Evolutionary conservation across 2,888 invertebrate species (phyloP).

Genomic region (Itoplectis maculator): DNA sequence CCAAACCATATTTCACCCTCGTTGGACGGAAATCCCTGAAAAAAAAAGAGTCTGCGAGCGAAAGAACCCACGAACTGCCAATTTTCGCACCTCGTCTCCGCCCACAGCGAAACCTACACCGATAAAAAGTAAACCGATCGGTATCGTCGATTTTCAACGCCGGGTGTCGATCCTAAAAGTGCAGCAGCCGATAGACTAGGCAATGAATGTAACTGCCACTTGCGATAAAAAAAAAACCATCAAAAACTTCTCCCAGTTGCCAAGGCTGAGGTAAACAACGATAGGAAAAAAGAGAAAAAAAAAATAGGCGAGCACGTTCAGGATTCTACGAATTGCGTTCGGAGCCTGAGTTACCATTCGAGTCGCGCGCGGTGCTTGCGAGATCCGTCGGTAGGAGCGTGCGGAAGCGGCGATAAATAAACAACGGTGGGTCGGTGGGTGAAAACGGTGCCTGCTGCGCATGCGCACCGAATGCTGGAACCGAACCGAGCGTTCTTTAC

Average conservation of each 20-base stretch:
- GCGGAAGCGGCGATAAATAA: constrained; percentile 44
- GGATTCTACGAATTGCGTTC: neutral
- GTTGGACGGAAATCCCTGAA: too few relatives aligned
- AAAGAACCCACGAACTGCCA: neutral
- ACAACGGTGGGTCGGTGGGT: constrained; percentile 16
- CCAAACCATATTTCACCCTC: too few relatives aligned
- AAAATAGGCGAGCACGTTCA: neutral
- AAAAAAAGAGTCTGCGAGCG: too few relatives aligned
- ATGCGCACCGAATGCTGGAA: constrained; percentile 6
- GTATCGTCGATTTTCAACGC: neutral
- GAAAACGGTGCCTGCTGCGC: too few relatives aligned
- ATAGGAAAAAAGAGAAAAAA: neutral
- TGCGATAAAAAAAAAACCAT: neutral
- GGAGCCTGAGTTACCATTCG: constrained; percentile 26
- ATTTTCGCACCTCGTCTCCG: neutral
- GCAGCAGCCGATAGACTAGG: neutral
- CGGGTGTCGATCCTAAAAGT: neutral
- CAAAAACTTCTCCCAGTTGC: neutral
- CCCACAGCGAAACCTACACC: neutral
- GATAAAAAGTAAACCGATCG: neutral
- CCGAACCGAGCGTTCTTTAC: constrained; percentile 24
- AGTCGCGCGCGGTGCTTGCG: constrained; percentile 44
- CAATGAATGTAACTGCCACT: constrained; percentile 2
- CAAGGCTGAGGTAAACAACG: neutral
- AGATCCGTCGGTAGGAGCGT: constrained; percentile 5